Percentiles rank a stretch among this genome's conserved stretches.
phyloP scores from a whole-genome alignment of 2,888 invertebrate genomes.

The Romanomermis culicivorax region DNA sequence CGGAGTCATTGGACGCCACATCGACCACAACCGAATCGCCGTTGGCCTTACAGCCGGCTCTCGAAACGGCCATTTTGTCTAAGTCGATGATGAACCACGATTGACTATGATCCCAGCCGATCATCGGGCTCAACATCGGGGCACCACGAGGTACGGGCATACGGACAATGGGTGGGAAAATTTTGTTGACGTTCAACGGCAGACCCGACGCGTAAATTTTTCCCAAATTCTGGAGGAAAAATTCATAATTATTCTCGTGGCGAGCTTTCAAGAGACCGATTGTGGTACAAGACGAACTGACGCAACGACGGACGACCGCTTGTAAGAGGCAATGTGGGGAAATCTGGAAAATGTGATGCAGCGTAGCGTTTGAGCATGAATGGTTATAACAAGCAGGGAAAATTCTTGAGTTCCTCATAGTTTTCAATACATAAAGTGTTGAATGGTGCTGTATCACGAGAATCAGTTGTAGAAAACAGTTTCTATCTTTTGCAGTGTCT shows the following conservation, averaged over 20 bases:
- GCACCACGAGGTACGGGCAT: constrained; percentile 65
- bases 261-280: constrained; percentile 56
- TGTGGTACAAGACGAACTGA: constrained; percentile 47
- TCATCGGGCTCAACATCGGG: constrained; percentile 47
- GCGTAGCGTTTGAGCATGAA: too few relatives aligned
- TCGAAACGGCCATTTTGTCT: constrained; percentile 25
- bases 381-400: too few relatives aligned
- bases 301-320: constrained; percentile 63
- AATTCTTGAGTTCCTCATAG: too few relatives aligned
- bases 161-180: constrained; percentile 45
- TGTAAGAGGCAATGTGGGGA: constrained; percentile 83
- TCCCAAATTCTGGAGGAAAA: constrained; percentile 54
- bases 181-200: constrained; percentile 45
- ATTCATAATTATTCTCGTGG: constrained; percentile 47
- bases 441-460: too few relatives aligned
- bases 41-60: constrained; percentile 43
- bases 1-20: constrained; percentile 18
- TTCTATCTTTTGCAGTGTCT: too few relatives aligned
- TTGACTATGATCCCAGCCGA: constrained; percentile 69
- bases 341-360: constrained; percentile 38
- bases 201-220: constrained; percentile 49
- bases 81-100: constrained; percentile 68
- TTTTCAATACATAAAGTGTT: too few relatives aligned
- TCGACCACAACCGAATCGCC: constrained; percentile 26
- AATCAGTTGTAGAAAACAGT: too few relatives aligned